phyloP scores from a whole-genome alignment of 2,113 vertebrate species.

The Entomyzon cyanotis region DNA sequence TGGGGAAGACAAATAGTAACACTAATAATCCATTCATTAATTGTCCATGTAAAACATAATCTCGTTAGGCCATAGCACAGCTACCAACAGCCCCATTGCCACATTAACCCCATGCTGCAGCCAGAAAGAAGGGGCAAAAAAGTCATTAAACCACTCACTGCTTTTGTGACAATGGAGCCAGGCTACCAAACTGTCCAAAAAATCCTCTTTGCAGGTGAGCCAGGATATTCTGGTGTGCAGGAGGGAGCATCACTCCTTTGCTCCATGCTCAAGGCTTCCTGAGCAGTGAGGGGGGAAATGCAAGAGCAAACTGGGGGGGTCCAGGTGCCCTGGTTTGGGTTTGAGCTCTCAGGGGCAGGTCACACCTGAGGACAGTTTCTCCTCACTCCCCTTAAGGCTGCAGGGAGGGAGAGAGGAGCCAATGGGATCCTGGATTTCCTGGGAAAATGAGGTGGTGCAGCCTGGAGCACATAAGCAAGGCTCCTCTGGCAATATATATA shows the following conservation, averaged over 20 bases:
- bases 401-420: rapidly evolving
- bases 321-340: neutral
- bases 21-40: neutral
- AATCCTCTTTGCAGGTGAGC: neutral
- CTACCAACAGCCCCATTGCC: neutral
- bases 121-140: rapidly evolving
- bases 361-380: neutral
- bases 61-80: neutral
- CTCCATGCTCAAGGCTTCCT: neutral
- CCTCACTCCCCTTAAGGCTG: neutral
- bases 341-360: neutral
- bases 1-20: neutral
- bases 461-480: rapidly evolving
- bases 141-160: neutral
- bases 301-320: rapidly evolving
- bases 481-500: rapidly evolving
- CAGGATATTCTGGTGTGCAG: neutral
- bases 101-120: neutral
- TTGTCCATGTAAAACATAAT: neutral
- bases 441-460: neutral
- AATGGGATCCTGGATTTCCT: rapidly evolving
- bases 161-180: neutral
- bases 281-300: rapidly evolving
- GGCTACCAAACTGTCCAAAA: neutral
- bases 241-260: neutral